Base-by-base conservation (phyloP, 2,888 invertebrate genomes). In the Latrodectus elegans region DNA sequence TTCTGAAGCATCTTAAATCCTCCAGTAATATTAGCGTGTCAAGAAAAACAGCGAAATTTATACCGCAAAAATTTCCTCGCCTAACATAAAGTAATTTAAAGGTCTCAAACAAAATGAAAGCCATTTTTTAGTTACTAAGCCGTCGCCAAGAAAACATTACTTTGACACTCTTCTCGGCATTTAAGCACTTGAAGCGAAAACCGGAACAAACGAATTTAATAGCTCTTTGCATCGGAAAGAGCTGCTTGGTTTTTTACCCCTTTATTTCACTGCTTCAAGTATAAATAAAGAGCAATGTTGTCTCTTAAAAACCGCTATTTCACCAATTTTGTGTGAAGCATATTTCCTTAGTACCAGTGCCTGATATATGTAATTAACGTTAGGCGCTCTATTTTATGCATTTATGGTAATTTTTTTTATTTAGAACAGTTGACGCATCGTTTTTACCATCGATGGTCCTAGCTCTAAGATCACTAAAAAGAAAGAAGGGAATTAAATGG, bases 161-260 rank as follows among this genome's bases (percentile, higher is more conserved):
- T 73, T 68, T 81, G 81, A 67, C 83, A 76, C 76, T 70, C 76
- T 70, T 74, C 52, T n/a, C 75, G 83, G 83, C 74, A 67, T 68
- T 79, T 84, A 77, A 77, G 72, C 60, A 84, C 64, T 51, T 12
- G 51, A 74, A n/a, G 55, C 74, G 67, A 60, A 22, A 77, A 53
- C 60, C 60, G 74, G 78, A 79, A 74, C 71, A 84, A 79, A 79
- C 64, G 68, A 67, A 79, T 79, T 84, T 84, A 70, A 84, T 79
- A 79, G 68, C 51, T 84, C 77, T 65, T 72, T 74, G 84, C 77
- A 65, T 84, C 71, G 60, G 70, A 84, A 65, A 81, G 64, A 73
- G 52, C 53, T 74, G 65, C 22, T 51, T n/a, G 55, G 26, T 49
- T 79, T 79, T 71, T 79, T 78, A 8, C n/a, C 67, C 17, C 67